These are phyloP conservation scores for Odontocolon sp. DNA, from an alignment of 2,888 invertebrate species.

Conservation along the genomic window DNA sequence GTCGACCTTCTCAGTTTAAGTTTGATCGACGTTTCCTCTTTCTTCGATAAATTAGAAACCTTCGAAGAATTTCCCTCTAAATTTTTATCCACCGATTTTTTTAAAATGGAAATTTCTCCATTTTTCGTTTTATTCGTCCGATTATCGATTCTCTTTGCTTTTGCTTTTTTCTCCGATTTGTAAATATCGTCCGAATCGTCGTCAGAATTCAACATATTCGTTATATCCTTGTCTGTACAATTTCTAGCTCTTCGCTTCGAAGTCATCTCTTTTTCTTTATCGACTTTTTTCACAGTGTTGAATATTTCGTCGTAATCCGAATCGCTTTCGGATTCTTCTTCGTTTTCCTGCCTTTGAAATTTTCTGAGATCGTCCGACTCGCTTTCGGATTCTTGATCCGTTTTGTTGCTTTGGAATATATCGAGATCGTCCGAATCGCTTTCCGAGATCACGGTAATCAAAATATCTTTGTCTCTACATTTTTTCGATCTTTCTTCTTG, in stretches of 20 bases:
- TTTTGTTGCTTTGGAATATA: too few relatives aligned
- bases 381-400: too few relatives aligned
- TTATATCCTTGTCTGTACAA: conserved; percentile 49
- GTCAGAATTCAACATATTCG: conserved; percentile 39
- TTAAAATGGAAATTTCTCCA: not conserved
- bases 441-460: conserved; percentile 32
- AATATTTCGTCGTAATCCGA: too few relatives aligned
- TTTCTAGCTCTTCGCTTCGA: conserved; percentile 29
- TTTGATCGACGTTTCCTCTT: conserved; percentile 52
- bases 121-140: not conserved
- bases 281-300: too few relatives aligned
- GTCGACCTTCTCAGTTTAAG: conserved; percentile 69
- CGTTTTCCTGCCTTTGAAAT: too few relatives aligned
- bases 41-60: not conserved
- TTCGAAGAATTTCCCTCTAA: not conserved
- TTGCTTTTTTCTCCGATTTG: not conserved
- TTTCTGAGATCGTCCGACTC: too few relatives aligned
- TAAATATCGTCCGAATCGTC: conserved; percentile 37
- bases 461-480: conserved; percentile 45
- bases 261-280: too few relatives aligned
- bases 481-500: conserved; percentile 29
- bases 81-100: too few relatives aligned
- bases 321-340: too few relatives aligned
- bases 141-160: not conserved
- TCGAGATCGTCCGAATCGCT: conserved; percentile 40